Evolutionary conservation across 2,113 vertebrate species (phyloP), one percentile per base, ranked within the genome.

Genomic region (Microcebus griseorufus): DNA sequence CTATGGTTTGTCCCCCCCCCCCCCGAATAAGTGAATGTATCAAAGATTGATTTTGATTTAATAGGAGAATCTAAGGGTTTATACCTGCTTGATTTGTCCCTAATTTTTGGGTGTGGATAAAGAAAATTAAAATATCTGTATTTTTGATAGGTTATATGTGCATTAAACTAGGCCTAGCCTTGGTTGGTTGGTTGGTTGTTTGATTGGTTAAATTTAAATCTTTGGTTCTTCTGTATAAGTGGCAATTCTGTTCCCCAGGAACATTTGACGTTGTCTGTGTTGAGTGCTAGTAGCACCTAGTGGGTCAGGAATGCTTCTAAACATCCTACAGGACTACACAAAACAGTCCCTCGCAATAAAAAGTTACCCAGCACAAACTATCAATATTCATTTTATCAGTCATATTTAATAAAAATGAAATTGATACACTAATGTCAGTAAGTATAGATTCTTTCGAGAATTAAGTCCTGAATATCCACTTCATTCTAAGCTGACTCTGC

Each of bases 111-210:
- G 62, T 48, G 4, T 92, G 17, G 29, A 58, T 96, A 14, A 87
- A 87, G n/a, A 92, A 62, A 79, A 79, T 84, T 53, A 90, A n/a
- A 76, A 69, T 70, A 25, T 93, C 10, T 60, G 1, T 90, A 51
- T 42, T 89, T 83, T 73, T 90, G 67, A 69, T 93, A 64, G 60
- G 4, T 73, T 93, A 3, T 82, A 39, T 84, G 22, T 88, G n/a
- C 11, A 76, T 79, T 93, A 53, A 96, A 82, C 25, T 58, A 75
- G 65, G 20, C n/a, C 11, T 76, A 1, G 27, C 60, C 45, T 89
- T 94, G 6, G 55, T 93, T 95, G 6, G 55, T n/a, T n/a, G n/a
- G n/a, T 93, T 95, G 17, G 32, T 93, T 92, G 34, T 4, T 67
- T 96, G 12, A 17, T 75, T 88, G 7, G 39, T 87, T 94, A 81